Percentiles rank a stretch among this genome's conserved stretches.
Conservation (phyloP, 1,140 invertebrate species). For the Temnothorax nylanderi region DNA sequence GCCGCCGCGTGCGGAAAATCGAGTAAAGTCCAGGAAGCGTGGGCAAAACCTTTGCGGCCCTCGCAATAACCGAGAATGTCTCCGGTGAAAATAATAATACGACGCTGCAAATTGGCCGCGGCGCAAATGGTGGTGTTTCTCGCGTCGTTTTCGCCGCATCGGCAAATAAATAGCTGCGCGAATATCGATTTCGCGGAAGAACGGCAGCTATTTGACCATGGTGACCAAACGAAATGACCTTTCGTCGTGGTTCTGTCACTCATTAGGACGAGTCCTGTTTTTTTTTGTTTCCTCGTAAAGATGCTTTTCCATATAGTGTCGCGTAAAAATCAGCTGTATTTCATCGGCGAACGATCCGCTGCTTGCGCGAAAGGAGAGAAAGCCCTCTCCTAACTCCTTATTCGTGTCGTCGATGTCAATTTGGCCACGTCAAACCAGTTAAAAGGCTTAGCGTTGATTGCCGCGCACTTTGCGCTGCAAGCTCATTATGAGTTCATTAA, state of each 20-base stretch:
- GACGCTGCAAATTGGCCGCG: constrained; percentile 60
- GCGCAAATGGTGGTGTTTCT: neutral
- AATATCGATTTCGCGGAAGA: constrained; percentile 53
- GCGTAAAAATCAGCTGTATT: neutral
- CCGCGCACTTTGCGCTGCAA: neutral
- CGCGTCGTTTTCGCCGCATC: neutral
- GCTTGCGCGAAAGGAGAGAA: neutral
- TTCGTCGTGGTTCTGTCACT: neutral
- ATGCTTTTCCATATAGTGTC: neutral
- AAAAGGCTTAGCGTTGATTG: constrained; percentile 28
- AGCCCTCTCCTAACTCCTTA: neutral
- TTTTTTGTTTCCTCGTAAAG: neutral
- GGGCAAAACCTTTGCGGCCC: constrained; percentile 1
- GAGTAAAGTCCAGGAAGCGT: neutral
- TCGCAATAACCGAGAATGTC: neutral
- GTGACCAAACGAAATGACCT: constrained; percentile 23
- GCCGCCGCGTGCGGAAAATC: neutral
- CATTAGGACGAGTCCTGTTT: neutral
- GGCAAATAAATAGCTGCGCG: constrained; percentile 54
- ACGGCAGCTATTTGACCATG: neutral
- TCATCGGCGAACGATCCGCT: neutral
- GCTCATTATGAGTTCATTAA: constrained; percentile 41
- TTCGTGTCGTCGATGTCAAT: neutral
- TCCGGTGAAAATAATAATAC: neutral
- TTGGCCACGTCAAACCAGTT: neutral